Conservation (phyloP, 2,113 vertebrate species). For the Corythornis vintsioides region DNA sequence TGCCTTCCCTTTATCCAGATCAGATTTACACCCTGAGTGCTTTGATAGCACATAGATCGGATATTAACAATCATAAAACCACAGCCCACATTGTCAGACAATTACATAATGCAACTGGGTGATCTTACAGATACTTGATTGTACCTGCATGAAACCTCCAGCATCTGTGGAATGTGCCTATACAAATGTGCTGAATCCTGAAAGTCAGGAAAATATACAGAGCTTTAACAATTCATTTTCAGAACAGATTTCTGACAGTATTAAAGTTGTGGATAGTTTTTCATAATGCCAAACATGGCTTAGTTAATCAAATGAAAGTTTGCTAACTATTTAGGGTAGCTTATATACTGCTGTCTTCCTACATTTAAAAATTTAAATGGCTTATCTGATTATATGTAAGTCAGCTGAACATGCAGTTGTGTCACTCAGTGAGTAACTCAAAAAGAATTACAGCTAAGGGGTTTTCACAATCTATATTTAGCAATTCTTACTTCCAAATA, state of each 20-base stretch:
- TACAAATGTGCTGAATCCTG: background rate
- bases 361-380: constrained; percentile 24
- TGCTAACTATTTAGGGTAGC: constrained; percentile 13
- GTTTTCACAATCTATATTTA: constrained; percentile 43
- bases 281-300: background rate
- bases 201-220: background rate
- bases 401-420: background rate
- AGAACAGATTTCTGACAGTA: background rate
- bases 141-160: constrained; percentile 24
- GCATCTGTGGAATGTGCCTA: background rate
- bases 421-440: background rate
- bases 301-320: background rate
- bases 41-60: background rate
- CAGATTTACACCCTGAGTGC: background rate
- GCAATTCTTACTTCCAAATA: constrained; percentile 30
- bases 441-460: constrained; percentile 45
- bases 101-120: constrained; percentile 13
- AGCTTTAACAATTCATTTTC: background rate
- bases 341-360: background rate
- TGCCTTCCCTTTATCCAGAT: constrained; percentile 3
- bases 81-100: constrained; percentile 48
- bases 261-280: background rate
- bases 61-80: background rate
- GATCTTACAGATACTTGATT: constrained; percentile 3
- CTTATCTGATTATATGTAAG: constrained; percentile 31